Conservation (phyloP, 2,888 invertebrate species). For the Cheilosia grossa region DNA sequence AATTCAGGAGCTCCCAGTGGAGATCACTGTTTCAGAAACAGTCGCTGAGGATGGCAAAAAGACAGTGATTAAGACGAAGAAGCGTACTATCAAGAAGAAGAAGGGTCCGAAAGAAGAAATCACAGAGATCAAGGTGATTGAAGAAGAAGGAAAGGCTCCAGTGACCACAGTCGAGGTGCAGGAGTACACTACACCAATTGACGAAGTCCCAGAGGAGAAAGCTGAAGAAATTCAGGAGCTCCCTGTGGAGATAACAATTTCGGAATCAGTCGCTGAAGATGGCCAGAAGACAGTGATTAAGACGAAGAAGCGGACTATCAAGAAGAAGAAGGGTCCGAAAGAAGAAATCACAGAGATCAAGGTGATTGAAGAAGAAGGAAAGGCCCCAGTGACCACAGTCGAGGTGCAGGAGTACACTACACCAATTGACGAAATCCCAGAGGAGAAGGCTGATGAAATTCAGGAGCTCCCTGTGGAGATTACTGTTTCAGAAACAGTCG, state of each 20-base stretch:
- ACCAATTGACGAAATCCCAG: constrained; percentile 77
- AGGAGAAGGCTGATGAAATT: constrained; percentile 68
- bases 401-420: constrained; percentile 73
- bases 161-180: constrained; percentile 78
- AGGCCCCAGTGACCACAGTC: constrained; percentile 79
- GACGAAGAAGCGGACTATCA: constrained; percentile 77
- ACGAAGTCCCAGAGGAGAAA: constrained; percentile 78
- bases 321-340: constrained; percentile 78
- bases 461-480: constrained; percentile 80
- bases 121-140: constrained; percentile 83
- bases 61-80: constrained; percentile 78
- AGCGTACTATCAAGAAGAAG: constrained; percentile 76
- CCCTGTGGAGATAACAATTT: constrained; percentile 78
- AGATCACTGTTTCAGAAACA: constrained; percentile 77
- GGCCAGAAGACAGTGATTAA: constrained; percentile 77
- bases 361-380: constrained; percentile 81
- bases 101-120: constrained; percentile 80
- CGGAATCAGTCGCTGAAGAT: constrained; percentile 79
- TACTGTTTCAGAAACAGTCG: constrained; percentile 78
- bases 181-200: constrained; percentile 78
- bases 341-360: constrained; percentile 83
- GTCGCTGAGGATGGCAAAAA: constrained; percentile 77
- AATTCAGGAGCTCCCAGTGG: constrained; percentile 81
- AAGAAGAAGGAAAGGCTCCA: constrained; percentile 79
- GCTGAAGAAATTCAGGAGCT: constrained; percentile 78